Percentiles rank a stretch among this genome's conserved stretches.
Conservation (phyloP, 2,113 vertebrate genomes). For the Cygnus buccinator region DNA sequence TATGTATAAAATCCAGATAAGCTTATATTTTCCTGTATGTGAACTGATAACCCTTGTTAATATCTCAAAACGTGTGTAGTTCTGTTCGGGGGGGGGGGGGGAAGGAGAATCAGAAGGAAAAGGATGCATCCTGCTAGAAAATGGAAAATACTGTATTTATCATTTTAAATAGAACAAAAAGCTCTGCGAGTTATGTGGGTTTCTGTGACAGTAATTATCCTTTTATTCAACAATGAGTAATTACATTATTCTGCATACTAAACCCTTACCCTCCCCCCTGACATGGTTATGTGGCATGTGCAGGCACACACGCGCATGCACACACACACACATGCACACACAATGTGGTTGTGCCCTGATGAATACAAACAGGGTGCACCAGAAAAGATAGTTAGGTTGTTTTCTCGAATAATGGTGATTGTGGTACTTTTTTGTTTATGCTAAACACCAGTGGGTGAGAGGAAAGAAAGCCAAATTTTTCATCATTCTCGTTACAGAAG, state of each 20-base stretch:
- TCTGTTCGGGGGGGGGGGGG: background rate
- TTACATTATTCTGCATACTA: conserved; percentile 61
- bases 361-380: conserved; percentile 7
- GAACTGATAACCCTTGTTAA: background rate
- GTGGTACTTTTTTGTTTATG: background rate
- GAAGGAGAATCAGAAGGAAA: conserved; percentile 37
- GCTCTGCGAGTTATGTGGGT: conserved; percentile 65
- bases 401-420: background rate
- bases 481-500: background rate
- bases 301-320: background rate
- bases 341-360: background rate
- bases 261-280: background rate
- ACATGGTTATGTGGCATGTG: background rate
- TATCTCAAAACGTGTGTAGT: conserved; percentile 41
- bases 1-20: background rate
- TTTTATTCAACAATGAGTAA: conserved; percentile 68
- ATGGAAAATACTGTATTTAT: conserved; percentile 60
- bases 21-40: background rate
- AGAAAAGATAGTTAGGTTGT: conserved; percentile 14
- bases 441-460: background rate
- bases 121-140: conserved; percentile 47
- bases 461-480: background rate
- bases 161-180: conserved; percentile 71
- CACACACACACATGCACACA: background rate
- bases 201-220: conserved; percentile 65